phyloP scores from a whole-genome alignment of 1,140 invertebrate species.

The Periplaneta americana region DNA sequence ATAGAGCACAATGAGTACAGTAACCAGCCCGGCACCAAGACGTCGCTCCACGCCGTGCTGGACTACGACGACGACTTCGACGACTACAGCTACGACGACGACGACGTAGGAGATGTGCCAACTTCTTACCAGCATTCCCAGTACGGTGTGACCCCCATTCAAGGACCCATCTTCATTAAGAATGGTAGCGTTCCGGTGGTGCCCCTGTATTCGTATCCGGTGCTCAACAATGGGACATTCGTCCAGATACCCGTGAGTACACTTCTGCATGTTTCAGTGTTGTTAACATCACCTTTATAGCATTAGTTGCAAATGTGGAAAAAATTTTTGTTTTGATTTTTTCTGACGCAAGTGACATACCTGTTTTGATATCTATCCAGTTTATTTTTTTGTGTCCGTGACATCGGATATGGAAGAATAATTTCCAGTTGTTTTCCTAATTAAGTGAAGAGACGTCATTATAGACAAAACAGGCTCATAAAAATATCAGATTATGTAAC shows the following conservation, averaged over 20 bases:
- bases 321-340: not conserved
- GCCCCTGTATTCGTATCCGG: slow-evolving; percentile 76
- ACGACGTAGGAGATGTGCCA: slow-evolving; percentile 46
- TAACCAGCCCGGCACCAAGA: slow-evolving; percentile 45
- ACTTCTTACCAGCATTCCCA: slow-evolving; percentile 12
- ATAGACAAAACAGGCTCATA: too few species aligned
- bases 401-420: too few species aligned
- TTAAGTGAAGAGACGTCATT: too few species aligned
- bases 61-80: slow-evolving; percentile 53
- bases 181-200: slow-evolving; percentile 78
- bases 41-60: slow-evolving; percentile 61
- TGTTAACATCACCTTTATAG: too few species aligned
- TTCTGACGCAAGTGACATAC: not conserved
- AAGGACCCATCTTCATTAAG: slow-evolving; percentile 72
- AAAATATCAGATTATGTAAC: too few species aligned
- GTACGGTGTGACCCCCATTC: slow-evolving; percentile 63
- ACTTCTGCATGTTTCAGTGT: not conserved
- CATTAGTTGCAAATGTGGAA: too few species aligned
- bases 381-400: too few species aligned
- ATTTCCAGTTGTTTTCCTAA: too few species aligned
- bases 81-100: slow-evolving; percentile 40
- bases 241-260: slow-evolving; percentile 80
- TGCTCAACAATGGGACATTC: slow-evolving; percentile 74
- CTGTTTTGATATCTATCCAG: not conserved
- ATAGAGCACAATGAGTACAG: slow-evolving; percentile 37